Base-by-base conservation (phyloP, 2,888 invertebrate genomes). In the Tenodera sinensis region DNA sequence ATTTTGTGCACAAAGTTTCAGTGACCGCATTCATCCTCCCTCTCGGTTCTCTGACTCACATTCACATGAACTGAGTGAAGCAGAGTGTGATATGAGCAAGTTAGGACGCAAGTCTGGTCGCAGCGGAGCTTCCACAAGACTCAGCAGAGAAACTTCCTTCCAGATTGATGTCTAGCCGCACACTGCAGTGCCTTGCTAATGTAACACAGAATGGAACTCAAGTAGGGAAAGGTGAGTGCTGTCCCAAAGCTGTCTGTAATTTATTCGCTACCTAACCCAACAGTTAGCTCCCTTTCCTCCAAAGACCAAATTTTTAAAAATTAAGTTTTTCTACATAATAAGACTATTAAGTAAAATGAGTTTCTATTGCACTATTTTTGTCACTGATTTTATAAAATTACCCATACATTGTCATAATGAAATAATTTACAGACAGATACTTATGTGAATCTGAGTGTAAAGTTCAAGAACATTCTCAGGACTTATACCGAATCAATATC, bases 1-100 rank as follows among this genome's bases (percentile, higher is more conserved):
- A 34, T 42, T 20, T 83, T 83, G 28, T 88, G 30, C 34, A 28
- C 96, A 96, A 92, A 96, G 96, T 93, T 97, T 96, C 95, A 96
- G 96, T 95, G 97, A 97, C 92, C 96, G 96, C 93, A 96, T 97
- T 92, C 96, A 97, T 94, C 97, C 97, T 92, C 97, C 97, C 92
- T 96, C 96, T 92, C 96, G 97, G 91, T 98, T 98, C 95, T 97
- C 97, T 92, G 97, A 98, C 94, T 91, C 91, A 9, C 91, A 91
- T 89, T 91, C 92, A 3, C 91, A 92, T 92, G 94, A 94, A 89
- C 92, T 94, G 90, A 93, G 93, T 91, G 94, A 94, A 91, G 92
- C 93, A 42, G 94, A 94, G 89, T 93, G 93, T 90, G 94, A 94
- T 90, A 93, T 93, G 91, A 93, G 93, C 89, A 93, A 93, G 92